Percentiles rank a stretch among this genome's conserved stretches.
phyloP scores from a whole-genome alignment of 1,140 invertebrate species.

The Hyles vespertilio region DNA sequence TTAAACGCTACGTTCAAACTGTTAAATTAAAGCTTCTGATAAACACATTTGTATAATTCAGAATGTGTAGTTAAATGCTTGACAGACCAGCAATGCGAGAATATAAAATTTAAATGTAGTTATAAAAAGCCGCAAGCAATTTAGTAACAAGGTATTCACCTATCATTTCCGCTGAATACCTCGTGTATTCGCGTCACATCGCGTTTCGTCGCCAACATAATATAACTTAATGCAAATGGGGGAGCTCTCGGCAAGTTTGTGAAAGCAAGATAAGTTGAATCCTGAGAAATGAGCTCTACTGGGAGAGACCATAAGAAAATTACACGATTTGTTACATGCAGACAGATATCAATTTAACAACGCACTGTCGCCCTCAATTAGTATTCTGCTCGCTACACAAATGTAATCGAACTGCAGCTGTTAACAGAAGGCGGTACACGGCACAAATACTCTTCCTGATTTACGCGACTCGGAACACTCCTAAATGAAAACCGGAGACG shows the following conservation, averaged over 20 bases:
- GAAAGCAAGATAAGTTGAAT: conserved; percentile 27
- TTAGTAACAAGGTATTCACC: neutral
- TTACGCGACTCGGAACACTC: too few relatives aligned
- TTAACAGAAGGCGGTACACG: neutral
- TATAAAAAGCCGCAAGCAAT: too few relatives aligned
- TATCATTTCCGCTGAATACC: conserved; percentile 9
- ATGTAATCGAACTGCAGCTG: conserved; percentile 1
- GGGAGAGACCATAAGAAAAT: conserved; percentile 26
- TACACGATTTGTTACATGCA: conserved; percentile 28
- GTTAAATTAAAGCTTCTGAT: too few relatives aligned
- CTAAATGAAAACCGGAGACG: too few relatives aligned
- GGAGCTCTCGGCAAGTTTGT: conserved; percentile 19
- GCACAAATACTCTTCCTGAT: too few relatives aligned
- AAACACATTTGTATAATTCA: too few relatives aligned
- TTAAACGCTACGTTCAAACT: too few relatives aligned
- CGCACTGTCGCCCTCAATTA: conserved; percentile 1
- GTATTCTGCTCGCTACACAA: conserved; percentile 5
- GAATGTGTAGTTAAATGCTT: too few relatives aligned
- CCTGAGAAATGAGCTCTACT: conserved; percentile 28
- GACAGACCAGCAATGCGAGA: too few relatives aligned
- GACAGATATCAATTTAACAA: conserved; percentile 11
- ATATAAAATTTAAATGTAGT: too few relatives aligned
- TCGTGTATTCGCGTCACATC: conserved; percentile 8
- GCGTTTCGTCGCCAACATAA: conserved; percentile 10
- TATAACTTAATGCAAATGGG: conserved; percentile 20